These are phyloP conservation scores for Pantherophis vulpinus DNA, from an alignment of 2,797 vertebrate species.

Conservation along the genomic window DNA sequence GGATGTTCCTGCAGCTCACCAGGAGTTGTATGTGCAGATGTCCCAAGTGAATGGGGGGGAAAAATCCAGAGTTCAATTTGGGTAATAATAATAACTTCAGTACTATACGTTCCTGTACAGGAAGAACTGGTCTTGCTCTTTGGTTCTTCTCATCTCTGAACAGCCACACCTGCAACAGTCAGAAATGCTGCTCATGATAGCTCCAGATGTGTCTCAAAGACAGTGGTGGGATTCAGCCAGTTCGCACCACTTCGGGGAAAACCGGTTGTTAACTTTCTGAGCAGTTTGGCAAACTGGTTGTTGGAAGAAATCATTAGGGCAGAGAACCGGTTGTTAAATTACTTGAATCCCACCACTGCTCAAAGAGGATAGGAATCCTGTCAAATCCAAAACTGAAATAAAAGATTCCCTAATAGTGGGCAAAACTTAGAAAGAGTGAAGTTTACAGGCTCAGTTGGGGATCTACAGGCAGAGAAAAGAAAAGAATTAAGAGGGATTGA, in stretches of 20 bases:
- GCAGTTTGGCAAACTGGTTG: no score
- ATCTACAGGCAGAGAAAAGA: not conserved
- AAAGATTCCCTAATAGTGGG: not conserved
- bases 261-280: no score
- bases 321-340: no score
- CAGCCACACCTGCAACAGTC: not conserved
- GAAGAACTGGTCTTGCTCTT: not conserved
- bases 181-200: not conserved
- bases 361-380: not conserved
- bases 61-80: not conserved
- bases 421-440: not conserved
- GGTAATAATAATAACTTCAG: not conserved
- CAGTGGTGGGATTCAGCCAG: no score
- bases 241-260: no score
- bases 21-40: not conserved
- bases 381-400: not conserved
- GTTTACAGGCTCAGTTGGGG: not conserved
- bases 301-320: no score
- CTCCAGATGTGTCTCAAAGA: not conserved
- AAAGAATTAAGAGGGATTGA: no score
- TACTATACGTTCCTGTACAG: not conserved
- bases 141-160: not conserved
- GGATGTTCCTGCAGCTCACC: not conserved
- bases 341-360: no score
- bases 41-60: not conserved